Evolutionary conservation across 2,888 invertebrate genomes (phyloP).

Genomic region (Margaritifera margaritifera): DNA sequence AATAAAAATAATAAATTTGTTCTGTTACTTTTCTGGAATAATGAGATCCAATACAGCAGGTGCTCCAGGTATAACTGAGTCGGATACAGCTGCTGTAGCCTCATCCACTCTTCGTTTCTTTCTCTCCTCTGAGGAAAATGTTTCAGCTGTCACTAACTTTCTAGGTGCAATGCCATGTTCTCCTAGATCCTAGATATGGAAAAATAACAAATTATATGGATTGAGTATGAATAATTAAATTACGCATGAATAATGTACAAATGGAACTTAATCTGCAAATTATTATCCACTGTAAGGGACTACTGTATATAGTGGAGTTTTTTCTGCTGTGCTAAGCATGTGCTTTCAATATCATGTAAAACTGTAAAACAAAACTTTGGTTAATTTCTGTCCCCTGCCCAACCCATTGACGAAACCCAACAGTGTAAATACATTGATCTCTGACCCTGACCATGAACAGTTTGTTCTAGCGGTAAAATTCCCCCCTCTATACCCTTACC

Average conservation of each 20-base stretch:
- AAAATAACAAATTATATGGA: constrained; percentile 9
- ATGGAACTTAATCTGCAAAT: neutral
- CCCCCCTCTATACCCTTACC: too few species aligned
- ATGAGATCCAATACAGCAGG: constrained; percentile 83
- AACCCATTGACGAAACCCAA: too few species aligned
- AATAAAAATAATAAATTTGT: too few species aligned
- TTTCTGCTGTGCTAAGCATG: neutral
- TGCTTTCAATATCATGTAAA: neutral
- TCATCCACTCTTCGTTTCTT: constrained; percentile 39
- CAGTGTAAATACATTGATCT: too few species aligned
- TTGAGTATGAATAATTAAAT: constrained; percentile 11
- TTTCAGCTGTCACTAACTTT: constrained; percentile 84
- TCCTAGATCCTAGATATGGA: constrained; percentile 81
- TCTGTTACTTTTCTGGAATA: constrained; percentile 77
- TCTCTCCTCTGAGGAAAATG: constrained; percentile 77
- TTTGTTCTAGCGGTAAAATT: too few species aligned
- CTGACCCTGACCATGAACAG: too few species aligned
- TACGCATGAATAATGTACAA: neutral
- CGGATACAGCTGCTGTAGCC: constrained; percentile 41
- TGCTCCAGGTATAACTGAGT: constrained; percentile 78
- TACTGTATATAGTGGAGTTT: neutral
- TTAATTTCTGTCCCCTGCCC: too few species aligned
- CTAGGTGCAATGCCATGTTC: constrained; percentile 97
- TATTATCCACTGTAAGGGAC: neutral
- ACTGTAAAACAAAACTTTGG: neutral